Evolutionary conservation across 1,140 invertebrate species (phyloP).

Genomic region (Hyles euphorbiae): DNA sequence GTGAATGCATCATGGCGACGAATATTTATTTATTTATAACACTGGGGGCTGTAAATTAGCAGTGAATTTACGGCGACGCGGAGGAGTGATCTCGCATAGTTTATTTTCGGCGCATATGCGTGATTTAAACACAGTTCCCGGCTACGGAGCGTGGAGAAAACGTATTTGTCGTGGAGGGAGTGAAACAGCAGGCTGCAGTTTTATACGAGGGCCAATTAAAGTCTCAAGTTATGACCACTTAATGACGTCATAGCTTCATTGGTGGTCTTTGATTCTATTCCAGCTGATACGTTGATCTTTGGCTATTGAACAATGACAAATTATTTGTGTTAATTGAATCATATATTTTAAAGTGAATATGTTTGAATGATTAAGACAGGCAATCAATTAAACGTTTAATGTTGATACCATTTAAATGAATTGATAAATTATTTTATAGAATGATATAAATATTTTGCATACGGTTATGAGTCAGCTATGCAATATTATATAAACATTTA

Average conservation of each 20-base stretch:
- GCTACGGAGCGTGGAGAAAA: not conserved
- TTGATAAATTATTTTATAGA: too few relatives aligned
- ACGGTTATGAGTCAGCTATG: too few relatives aligned
- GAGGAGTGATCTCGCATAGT: conserved; percentile 57
- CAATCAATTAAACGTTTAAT: too few relatives aligned
- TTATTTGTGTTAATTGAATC: not conserved
- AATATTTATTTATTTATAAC: conserved; percentile 74
- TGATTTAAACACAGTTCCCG: conserved; percentile 64
- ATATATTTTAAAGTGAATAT: too few relatives aligned
- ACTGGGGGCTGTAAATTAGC: conserved; percentile 70
- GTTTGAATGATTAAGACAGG: too few relatives aligned
- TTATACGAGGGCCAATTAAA: conserved; percentile 39
- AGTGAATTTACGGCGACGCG: conserved; percentile 61
- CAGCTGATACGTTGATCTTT: too few relatives aligned
- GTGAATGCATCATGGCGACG: conserved; percentile 47
- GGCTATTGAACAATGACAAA: not conserved
- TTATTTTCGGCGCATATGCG: conserved; percentile 65
- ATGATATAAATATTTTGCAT: too few relatives aligned
- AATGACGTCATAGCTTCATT: conserved; percentile 4
- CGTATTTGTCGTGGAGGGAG: conserved; percentile 40
- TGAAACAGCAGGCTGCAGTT: conserved; percentile 32
- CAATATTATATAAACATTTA: too few relatives aligned
- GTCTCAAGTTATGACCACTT: conserved; percentile 6
- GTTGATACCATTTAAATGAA: too few relatives aligned
- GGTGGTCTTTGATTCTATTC: not conserved